Evolutionary conservation across 2,888 invertebrate genomes (phyloP).

Genomic region (Esperia sulphurella): DNA sequence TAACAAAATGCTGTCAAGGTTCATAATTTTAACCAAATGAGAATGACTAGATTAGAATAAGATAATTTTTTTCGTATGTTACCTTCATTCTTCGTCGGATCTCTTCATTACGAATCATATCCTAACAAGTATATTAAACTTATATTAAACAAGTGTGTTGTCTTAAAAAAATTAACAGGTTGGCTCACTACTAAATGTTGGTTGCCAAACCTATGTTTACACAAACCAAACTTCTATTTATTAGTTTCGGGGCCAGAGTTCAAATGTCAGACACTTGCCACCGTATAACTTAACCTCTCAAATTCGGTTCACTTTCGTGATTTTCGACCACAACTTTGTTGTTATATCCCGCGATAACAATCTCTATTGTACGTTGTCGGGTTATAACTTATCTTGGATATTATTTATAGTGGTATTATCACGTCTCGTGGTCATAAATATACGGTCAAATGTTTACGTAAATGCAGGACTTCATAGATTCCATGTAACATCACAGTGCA

Average conservation of each 20-base stretch:
- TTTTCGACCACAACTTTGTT: background rate
- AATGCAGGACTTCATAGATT: slow-evolving; percentile 11
- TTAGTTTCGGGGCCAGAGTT: slow-evolving; percentile 1
- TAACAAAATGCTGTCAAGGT: too few species aligned
- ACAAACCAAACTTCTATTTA: background rate
- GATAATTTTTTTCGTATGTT: too few species aligned
- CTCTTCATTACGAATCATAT: too few species aligned
- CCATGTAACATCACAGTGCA: background rate
- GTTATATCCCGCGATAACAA: slow-evolving; percentile 6
- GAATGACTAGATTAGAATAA: too few species aligned
- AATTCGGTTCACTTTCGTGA: slow-evolving; percentile 3
- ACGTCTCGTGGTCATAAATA: slow-evolving; percentile 12
- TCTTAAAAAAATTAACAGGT: too few species aligned
- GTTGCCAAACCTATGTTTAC: background rate
- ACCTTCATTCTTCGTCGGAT: too few species aligned
- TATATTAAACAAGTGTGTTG: too few species aligned
- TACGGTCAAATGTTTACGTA: slow-evolving; percentile 13
- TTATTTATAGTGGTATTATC: slow-evolving; percentile 15
- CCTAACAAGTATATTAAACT: too few species aligned
- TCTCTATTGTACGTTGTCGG: slow-evolving; percentile 10
- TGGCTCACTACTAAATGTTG: too few species aligned
- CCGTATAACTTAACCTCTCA: slow-evolving; percentile 2
- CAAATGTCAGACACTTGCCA: slow-evolving; percentile 5
- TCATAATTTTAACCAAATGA: too few species aligned
- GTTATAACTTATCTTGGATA: slow-evolving; percentile 12